Percentiles rank a stretch among this genome's conserved stretches.
These are phyloP conservation scores for Lacerta viridis DNA, from an alignment of 2,797 vertebrate genomes.

Conservation along the genomic window DNA sequence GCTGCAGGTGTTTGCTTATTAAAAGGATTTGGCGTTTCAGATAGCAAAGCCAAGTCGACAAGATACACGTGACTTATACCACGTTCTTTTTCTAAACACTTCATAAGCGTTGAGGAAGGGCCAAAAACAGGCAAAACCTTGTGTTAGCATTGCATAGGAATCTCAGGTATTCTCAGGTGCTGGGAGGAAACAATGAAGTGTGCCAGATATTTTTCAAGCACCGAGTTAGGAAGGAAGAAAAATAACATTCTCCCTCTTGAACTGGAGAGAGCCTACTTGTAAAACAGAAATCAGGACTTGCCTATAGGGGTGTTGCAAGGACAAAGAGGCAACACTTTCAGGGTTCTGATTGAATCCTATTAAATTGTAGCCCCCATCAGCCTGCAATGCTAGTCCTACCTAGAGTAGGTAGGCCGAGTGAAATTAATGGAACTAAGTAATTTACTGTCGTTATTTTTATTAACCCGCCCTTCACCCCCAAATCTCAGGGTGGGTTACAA, in stretches of 20 bases:
- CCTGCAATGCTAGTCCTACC: too few relatives aligned
- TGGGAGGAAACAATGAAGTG: not conserved
- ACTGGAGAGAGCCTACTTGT: not conserved
- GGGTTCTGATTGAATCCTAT: not conserved
- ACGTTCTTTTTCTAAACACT: not conserved
- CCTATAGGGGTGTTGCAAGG: not conserved
- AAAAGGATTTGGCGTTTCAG: not conserved
- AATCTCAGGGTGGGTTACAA: too few relatives aligned
- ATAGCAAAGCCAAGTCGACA: not conserved
- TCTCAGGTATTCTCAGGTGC: conserved; percentile 16
- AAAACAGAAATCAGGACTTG: not conserved
- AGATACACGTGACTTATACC: not conserved
- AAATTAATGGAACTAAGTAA: too few relatives aligned
- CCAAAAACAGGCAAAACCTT: not conserved
- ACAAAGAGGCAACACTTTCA: not conserved
- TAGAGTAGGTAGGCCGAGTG: too few relatives aligned
- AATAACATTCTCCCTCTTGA: not conserved
- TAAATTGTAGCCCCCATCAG: too few relatives aligned
- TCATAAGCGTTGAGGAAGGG: not conserved
- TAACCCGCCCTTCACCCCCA: too few relatives aligned
- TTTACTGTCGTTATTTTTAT: too few relatives aligned
- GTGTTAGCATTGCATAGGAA: not conserved
- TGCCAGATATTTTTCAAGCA: not conserved
- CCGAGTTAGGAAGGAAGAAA: not conserved
- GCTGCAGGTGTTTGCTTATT: not conserved